Evolutionary conservation across 1,140 invertebrate species (phyloP).

Genomic region (Drosophila setifemur): DNA sequence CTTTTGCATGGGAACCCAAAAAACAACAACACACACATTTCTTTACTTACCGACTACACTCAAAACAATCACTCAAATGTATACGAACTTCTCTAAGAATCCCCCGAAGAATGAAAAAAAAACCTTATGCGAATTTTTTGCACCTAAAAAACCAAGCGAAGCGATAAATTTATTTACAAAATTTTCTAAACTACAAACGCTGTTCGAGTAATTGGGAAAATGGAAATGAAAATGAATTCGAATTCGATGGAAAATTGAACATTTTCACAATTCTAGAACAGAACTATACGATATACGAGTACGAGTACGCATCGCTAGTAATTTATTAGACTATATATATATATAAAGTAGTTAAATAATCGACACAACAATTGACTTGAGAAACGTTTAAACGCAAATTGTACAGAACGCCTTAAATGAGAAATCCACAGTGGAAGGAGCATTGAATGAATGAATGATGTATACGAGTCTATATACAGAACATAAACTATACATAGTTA

Average conservation of each 20-base stretch:
- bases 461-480: constrained; percentile 72
- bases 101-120: constrained; percentile 32
- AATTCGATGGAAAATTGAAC: constrained; percentile 34
- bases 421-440: constrained; percentile 38
- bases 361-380: constrained; percentile 70
- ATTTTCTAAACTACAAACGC: constrained; percentile 34
- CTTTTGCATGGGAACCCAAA: constrained; percentile 38
- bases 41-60: constrained; percentile 59
- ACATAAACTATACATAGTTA: constrained; percentile 67
- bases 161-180: constrained; percentile 72
- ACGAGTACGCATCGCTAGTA: constrained; percentile 72
- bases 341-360: constrained; percentile 71
- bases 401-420: constrained; percentile 79
- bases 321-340: constrained; percentile 65
- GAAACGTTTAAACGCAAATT: constrained; percentile 72
- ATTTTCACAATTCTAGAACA: constrained; percentile 63
- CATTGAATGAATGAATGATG: constrained; percentile 62
- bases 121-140: constrained; percentile 67
- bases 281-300: constrained; percentile 63
- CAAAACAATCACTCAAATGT: constrained; percentile 79
- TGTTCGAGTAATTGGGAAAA: constrained; percentile 13
- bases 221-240: constrained; percentile 23
- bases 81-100: constrained; percentile 81
- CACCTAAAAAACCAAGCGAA: constrained; percentile 45
- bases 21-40: constrained; percentile 15